phyloP scores from a whole-genome alignment of 2,113 vertebrate species.

The Hoplias malabaricus region DNA sequence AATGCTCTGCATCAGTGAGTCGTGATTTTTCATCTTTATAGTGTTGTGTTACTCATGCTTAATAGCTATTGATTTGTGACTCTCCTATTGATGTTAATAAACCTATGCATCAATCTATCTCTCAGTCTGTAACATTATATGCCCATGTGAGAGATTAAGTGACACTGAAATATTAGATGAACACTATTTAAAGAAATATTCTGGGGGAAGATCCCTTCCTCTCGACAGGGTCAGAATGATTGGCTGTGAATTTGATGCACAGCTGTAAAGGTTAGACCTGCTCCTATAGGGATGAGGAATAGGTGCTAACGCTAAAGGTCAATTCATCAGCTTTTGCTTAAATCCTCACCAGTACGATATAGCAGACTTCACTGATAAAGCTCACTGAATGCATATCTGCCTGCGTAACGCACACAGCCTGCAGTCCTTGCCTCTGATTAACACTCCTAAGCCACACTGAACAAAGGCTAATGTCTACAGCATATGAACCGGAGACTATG shows the following conservation, averaged over 20 bases:
- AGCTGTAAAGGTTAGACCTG: slow-evolving; percentile 69
- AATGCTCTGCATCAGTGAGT: no score
- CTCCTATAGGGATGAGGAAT: slow-evolving; percentile 72
- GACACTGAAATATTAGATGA: slow-evolving; percentile 17
- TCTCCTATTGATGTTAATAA: no score
- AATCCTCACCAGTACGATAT: slow-evolving; percentile 65
- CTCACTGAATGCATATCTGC: slow-evolving; percentile 56
- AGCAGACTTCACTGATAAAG: slow-evolving; percentile 61
- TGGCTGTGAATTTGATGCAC: slow-evolving; percentile 57
- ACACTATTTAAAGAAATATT: slow-evolving; percentile 45
- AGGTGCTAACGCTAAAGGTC: slow-evolving; percentile 72
- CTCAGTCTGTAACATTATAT: no score
- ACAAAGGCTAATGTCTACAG: not conserved
- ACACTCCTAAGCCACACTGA: not conserved
- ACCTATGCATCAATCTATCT: no score
- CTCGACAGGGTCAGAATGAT: slow-evolving; percentile 31
- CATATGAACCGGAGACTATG: no score
- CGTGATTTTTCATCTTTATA: no score
- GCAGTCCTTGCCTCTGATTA: not conserved
- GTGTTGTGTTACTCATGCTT: no score
- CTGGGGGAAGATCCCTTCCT: slow-evolving; percentile 41
- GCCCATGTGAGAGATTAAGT: not conserved
- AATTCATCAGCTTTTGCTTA: slow-evolving; percentile 70
- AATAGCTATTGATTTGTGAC: no score
- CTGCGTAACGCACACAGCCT: slow-evolving; percentile 45